A percentile compares a stretch with the other conserved stretches of the same genome.
These are phyloP conservation scores for Globia sparganii DNA, from an alignment of 2,888 invertebrate genomes.

Conservation along the genomic window DNA sequence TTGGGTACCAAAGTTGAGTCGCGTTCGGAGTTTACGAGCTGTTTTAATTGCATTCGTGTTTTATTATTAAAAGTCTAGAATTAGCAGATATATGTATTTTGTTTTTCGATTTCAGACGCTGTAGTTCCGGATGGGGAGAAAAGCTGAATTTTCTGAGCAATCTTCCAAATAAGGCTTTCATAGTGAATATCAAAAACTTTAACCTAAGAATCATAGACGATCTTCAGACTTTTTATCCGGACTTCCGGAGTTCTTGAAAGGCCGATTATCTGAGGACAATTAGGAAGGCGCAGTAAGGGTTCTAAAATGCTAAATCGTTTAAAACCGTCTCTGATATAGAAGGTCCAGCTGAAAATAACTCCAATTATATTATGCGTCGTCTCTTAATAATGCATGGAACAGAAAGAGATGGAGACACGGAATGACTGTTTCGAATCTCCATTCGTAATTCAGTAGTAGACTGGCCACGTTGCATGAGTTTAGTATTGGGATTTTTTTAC, in stretches of 20 bases:
- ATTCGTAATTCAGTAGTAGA: slow-evolving; percentile 77
- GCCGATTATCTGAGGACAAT: slow-evolving; percentile 71
- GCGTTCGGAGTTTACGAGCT: slow-evolving; percentile 64
- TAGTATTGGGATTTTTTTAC: background rate
- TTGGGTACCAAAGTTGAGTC: slow-evolving; percentile 63
- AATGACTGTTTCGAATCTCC: slow-evolving; percentile 76
- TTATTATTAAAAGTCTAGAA: slow-evolving; percentile 39
- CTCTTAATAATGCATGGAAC: slow-evolving; percentile 67
- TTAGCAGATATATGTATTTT: slow-evolving; percentile 49
- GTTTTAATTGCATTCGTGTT: slow-evolving; percentile 66
- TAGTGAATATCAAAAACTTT: background rate
- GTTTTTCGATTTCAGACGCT: background rate
- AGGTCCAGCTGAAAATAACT: slow-evolving; percentile 72
- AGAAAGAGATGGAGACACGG: slow-evolving; percentile 71
- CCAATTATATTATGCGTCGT: slow-evolving; percentile 72
- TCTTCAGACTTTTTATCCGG: background rate
- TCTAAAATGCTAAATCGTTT: slow-evolving; percentile 74
- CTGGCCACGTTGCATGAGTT: slow-evolving; percentile 15
- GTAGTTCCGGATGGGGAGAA: background rate
- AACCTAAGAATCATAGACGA: background rate
- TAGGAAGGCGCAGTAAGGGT: slow-evolving; percentile 71
- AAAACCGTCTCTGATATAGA: slow-evolving; percentile 74
- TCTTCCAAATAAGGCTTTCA: background rate
- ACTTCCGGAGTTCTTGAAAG: background rate
- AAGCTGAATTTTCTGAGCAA: background rate